Evolutionary conservation across 2,888 invertebrate genomes (phyloP).

Genomic region (Folsomia manolachei): DNA sequence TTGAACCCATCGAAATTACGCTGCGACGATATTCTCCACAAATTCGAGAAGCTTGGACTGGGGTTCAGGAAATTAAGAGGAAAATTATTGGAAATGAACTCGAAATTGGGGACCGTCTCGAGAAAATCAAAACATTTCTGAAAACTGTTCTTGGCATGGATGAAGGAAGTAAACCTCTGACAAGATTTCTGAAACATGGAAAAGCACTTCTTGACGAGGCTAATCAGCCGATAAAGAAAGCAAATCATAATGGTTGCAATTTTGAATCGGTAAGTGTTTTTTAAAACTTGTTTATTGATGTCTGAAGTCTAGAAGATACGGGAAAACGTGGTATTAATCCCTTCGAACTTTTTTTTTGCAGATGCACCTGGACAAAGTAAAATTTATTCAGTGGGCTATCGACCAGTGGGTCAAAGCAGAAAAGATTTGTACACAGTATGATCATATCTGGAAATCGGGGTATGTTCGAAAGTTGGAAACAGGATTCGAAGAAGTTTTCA

Average conservation of each 20-base stretch:
- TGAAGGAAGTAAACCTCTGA: neutral
- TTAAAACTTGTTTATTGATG: neutral
- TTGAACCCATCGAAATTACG: slow-evolving; percentile 51
- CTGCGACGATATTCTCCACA: slow-evolving; percentile 53
- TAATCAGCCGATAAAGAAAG: neutral
- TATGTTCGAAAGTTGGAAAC: neutral
- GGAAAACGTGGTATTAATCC: no score
- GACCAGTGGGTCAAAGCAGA: slow-evolving; percentile 12
- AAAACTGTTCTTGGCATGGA: no score
- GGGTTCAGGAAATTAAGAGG: slow-evolving; percentile 18
- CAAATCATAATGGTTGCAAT: neutral
- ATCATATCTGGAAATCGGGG: neutral
- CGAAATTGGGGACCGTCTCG: slow-evolving; percentile 5
- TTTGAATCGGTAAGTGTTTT: slow-evolving; percentile 15
- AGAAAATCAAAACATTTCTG: neutral
- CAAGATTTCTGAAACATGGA: neutral
- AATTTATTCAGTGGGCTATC: slow-evolving; percentile 21
- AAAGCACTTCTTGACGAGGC: neutral
- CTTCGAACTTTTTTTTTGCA: slow-evolving; percentile 3
- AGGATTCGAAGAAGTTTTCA: neutral
- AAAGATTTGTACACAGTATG: neutral
- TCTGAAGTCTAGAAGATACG: neutral
- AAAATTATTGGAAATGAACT: slow-evolving; percentile 21
- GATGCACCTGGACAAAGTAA: slow-evolving; percentile 24
- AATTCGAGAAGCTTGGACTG: slow-evolving; percentile 34